A percentile compares a stretch with the other conserved stretches of the same genome.
Conservation (phyloP, 35 echinoderm and acorn worm species). For the Apostichopus californicus region DNA sequence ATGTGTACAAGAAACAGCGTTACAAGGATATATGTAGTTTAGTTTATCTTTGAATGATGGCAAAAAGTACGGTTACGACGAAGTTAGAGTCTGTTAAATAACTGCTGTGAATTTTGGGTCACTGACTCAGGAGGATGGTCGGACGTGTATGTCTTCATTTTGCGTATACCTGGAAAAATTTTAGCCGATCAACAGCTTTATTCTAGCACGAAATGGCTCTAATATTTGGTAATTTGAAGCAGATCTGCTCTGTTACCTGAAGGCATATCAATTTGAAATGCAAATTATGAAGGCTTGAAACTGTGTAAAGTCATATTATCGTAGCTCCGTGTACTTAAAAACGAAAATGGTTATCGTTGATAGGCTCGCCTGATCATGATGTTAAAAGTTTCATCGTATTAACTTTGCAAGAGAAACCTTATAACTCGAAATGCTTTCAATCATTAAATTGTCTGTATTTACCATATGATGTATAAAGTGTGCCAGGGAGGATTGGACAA, state of each 20-base stretch:
- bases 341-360: too few relatives aligned
- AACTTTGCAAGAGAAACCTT: too few relatives aligned
- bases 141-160: background rate
- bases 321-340: too few relatives aligned
- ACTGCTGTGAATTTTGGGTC: conserved; percentile 30
- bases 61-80: background rate
- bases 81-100: background rate
- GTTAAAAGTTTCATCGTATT: too few relatives aligned
- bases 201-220: background rate
- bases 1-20: background rate
- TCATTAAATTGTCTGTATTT: too few relatives aligned
- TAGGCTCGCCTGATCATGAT: too few relatives aligned
- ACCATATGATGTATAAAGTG: too few relatives aligned
- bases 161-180: background rate
- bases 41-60: background rate
- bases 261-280: conserved; percentile 38
- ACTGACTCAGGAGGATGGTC: background rate
- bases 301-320: background rate
- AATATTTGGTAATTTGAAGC: conserved; percentile 33
- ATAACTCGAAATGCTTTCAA: too few relatives aligned
- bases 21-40: background rate
- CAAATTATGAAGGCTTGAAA: conserved; percentile 4
- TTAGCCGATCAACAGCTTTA: conserved; percentile 15
- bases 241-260: background rate
- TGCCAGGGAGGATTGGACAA: too few relatives aligned